These are phyloP conservation scores for Megaceryle maxima DNA, from an alignment of 2,113 vertebrate species.

Conservation along the genomic window DNA sequence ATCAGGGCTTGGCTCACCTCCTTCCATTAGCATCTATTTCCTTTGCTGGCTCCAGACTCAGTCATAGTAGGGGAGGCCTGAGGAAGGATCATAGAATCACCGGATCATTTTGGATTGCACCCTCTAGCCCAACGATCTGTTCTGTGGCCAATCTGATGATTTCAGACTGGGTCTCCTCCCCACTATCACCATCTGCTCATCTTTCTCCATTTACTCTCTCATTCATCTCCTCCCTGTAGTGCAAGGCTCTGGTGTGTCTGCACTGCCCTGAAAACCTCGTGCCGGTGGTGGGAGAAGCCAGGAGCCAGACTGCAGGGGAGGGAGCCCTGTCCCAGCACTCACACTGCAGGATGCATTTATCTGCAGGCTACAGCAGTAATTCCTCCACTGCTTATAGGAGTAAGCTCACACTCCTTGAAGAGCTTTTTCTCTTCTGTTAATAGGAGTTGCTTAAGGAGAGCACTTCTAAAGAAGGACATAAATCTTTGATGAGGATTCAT, in stretches of 20 bases:
- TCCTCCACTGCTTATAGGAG: neutral
- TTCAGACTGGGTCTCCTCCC: neutral
- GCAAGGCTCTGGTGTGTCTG: neutral
- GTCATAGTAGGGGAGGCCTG: neutral
- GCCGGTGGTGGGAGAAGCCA: neutral
- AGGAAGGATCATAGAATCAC: neutral
- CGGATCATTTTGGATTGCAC: neutral
- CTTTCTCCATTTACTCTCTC: neutral
- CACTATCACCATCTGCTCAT: neutral
- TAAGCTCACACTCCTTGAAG: neutral
- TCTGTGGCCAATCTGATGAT: neutral
- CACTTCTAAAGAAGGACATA: neutral
- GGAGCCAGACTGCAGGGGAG: neutral
- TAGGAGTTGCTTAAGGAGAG: neutral
- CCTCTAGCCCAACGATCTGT: neutral
- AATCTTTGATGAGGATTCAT: neutral
- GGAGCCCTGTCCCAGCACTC: neutral
- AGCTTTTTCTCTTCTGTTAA: neutral
- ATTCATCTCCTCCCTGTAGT: neutral
- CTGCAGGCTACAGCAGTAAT: neutral
- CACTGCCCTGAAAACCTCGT: neutral
- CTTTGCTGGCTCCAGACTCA: neutral
- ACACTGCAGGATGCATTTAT: neutral
- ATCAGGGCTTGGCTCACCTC: neutral
- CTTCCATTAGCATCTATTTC: neutral